These are phyloP conservation scores for Parasteatoda tepidariorum DNA, from an alignment of 1,140 invertebrate species.

Conservation along the genomic window DNA sequence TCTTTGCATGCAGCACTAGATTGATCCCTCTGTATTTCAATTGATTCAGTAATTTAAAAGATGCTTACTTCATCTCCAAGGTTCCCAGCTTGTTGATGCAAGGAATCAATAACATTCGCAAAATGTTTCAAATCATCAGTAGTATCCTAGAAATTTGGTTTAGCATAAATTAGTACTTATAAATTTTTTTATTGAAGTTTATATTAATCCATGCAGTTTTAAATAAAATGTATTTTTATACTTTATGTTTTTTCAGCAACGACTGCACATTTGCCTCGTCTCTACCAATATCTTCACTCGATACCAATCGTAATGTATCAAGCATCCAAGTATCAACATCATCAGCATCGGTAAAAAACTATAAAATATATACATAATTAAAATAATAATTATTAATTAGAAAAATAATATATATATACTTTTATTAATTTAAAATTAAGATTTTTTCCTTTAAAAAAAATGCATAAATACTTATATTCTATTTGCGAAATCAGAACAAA, in stretches of 20 bases:
- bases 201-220: background rate
- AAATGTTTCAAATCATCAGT: slow-evolving; percentile 98
- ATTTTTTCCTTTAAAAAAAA: too few species aligned
- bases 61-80: slow-evolving; percentile 86
- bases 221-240: background rate
- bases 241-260: slow-evolving; percentile 96
- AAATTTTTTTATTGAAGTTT: background rate
- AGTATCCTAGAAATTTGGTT: slow-evolving; percentile 75
- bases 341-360: slow-evolving; percentile 97
- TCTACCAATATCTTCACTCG: slow-evolving; percentile 97
- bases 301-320: slow-evolving; percentile 94
- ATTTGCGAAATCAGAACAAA: too few species aligned
- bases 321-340: slow-evolving; percentile 99
- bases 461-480: too few species aligned
- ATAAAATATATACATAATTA: slow-evolving; percentile 56
- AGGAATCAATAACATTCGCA: slow-evolving; percentile 87
- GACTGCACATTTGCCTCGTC: slow-evolving; percentile 99
- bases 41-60: too few species aligned
- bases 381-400: background rate
- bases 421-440: too few species aligned
- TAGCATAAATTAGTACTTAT: background rate
- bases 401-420: background rate
- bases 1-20: too few species aligned
- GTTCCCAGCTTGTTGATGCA: slow-evolving; percentile 90
- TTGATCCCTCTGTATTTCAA: too few species aligned